phyloP scores from a whole-genome alignment of 2,888 invertebrate species.

The Chrysotoxum bicinctum region DNA sequence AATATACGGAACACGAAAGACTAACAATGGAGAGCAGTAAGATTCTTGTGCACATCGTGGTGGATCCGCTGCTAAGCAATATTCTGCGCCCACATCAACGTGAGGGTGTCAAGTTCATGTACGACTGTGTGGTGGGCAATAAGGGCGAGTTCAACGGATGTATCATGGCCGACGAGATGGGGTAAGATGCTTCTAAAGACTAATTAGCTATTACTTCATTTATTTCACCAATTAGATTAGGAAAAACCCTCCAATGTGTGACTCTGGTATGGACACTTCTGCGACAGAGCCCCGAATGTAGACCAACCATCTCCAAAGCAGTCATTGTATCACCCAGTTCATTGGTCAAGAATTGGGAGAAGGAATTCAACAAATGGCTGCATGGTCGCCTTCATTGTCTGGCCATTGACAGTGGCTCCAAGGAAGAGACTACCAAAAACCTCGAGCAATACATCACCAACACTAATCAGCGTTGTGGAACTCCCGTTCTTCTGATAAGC shows the following conservation, averaged over 20 bases:
- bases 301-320: constrained; percentile 94
- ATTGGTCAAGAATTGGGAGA: constrained; percentile 99
- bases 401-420: constrained; percentile 93
- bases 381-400: constrained; percentile 90
- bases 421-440: constrained; percentile 91
- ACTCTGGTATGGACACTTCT: constrained; percentile 97
- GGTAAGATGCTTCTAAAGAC: constrained; percentile 77
- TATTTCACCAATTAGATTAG: constrained; percentile 83
- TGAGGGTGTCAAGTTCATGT: constrained; percentile 99
- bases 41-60: constrained; percentile 94
- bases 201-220: neutral
- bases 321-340: constrained; percentile 98
- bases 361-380: constrained; percentile 98
- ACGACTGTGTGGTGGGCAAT: constrained; percentile 97
- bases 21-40: constrained; percentile 88
- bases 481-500: constrained; percentile 97
- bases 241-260: constrained; percentile 99
- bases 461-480: constrained; percentile 88
- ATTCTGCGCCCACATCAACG: constrained; percentile 98
- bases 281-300: constrained; percentile 95
- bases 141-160: constrained; percentile 94
- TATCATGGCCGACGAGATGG: constrained; percentile 99
- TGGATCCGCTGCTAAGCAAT: constrained; percentile 95
- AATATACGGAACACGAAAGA: constrained; percentile 92
- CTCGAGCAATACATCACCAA: constrained; percentile 92